These are phyloP conservation scores for Acanthornis magna DNA, from an alignment of 2,797 vertebrate genomes.

Conservation along the genomic window DNA sequence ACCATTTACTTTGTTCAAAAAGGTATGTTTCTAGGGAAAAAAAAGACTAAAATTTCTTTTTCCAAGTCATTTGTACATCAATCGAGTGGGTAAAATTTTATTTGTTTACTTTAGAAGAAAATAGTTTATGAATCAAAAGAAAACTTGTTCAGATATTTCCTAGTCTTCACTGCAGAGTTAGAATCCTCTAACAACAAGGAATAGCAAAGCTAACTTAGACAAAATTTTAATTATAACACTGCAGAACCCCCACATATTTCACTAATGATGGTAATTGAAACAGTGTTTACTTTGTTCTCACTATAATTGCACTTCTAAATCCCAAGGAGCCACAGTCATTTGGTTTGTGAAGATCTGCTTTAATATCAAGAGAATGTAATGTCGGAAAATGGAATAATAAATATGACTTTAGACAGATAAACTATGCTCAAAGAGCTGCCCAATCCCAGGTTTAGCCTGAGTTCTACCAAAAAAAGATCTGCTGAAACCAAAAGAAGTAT, in stretches of 20 bases:
- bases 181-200: not conserved
- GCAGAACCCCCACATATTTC: not conserved
- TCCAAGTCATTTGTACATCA: not conserved
- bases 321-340: not conserved
- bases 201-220: not conserved
- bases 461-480: not conserved
- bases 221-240: conserved; percentile 16
- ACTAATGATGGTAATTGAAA: not conserved
- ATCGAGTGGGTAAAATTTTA: not conserved
- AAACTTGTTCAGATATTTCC: not conserved
- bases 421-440: not conserved
- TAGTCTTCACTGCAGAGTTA: not conserved
- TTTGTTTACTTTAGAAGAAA: not conserved
- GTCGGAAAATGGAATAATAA: not conserved
- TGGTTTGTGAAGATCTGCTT: not conserved
- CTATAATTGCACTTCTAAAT: conserved; percentile 27
- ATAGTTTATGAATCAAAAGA: not conserved
- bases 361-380: not conserved
- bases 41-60: not conserved
- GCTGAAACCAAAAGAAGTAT: not conserved
- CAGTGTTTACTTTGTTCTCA: conserved; percentile 15
- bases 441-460: not conserved
- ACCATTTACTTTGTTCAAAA: not conserved
- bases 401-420: not conserved
- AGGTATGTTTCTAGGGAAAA: not conserved